These are phyloP conservation scores for Dallia pectoralis DNA, from an alignment of 2,797 vertebrate genomes.

Conservation along the genomic window DNA sequence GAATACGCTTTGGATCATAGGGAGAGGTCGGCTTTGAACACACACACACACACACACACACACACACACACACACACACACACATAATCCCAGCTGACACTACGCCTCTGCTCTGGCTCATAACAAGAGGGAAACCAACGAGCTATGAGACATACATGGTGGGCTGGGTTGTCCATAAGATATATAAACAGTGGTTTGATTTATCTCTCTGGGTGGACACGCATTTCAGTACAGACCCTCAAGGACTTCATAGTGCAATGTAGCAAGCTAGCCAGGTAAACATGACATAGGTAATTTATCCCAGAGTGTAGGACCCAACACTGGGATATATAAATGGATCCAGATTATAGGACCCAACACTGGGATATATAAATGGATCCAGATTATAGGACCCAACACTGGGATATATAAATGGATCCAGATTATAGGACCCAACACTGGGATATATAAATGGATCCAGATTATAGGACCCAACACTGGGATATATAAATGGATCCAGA, in stretches of 20 bases:
- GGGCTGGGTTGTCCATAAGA: conserved; percentile 39
- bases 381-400: no score
- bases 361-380: no score
- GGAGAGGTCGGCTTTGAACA: conserved; percentile 41
- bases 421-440: no score
- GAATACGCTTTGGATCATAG: conserved; percentile 42
- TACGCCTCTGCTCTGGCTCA: conserved; percentile 43
- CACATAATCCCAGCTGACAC: conserved; percentile 7
- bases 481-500: no score
- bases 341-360: no score
- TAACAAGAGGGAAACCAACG: conserved; percentile 54
- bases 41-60: background rate
- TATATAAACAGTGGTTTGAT: conserved; percentile 68
- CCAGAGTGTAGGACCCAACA: no score
- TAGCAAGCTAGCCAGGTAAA: no score
- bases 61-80: background rate
- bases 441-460: no score
- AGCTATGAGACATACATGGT: conserved; percentile 61
- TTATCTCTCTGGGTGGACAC: conserved; percentile 50
- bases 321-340: no score
- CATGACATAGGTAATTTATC: no score
- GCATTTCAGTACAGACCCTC: conserved; percentile 19
- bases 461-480: no score
- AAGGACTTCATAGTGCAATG: conserved; percentile 47
- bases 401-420: no score